phyloP scores from a whole-genome alignment of 2,888 invertebrate species.

The Encarsia formosa region DNA sequence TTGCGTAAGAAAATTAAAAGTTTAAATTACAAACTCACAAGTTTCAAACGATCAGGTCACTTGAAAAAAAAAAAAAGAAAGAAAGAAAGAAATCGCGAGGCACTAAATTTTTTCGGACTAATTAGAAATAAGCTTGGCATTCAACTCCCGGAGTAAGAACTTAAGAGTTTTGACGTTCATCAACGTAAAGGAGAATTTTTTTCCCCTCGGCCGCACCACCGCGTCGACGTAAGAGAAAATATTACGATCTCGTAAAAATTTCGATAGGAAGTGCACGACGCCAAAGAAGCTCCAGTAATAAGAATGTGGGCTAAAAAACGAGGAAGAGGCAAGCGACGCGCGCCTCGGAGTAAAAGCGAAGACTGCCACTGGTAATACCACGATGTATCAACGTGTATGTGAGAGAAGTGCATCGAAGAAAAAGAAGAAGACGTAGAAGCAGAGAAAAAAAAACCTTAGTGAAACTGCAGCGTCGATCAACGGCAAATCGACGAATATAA shows the following conservation, averaged over 20 bases:
- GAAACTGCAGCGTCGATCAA: slow-evolving; percentile 13
- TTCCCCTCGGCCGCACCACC: background rate
- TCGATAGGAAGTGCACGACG: slow-evolving; percentile 1
- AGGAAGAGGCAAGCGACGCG: background rate
- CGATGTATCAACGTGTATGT: background rate
- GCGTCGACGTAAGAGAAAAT: slow-evolving; percentile 1
- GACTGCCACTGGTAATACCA: background rate
- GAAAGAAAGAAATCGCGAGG: no score
- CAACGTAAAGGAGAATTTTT: no score
- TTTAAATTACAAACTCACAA: no score
- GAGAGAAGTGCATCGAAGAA: slow-evolving; percentile 15
- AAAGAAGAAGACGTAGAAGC: background rate
- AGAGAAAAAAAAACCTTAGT: no score
- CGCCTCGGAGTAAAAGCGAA: background rate
- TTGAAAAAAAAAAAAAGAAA: no score
- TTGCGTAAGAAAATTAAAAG: no score
- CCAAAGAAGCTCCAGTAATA: slow-evolving; percentile 1
- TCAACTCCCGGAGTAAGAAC: no score
- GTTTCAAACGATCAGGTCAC: no score
- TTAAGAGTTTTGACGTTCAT: no score
- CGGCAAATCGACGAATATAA: no score
- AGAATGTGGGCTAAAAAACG: background rate
- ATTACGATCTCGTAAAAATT: slow-evolving; percentile 13
- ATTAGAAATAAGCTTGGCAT: no score
- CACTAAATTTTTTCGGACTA: no score